phyloP scores from a whole-genome alignment of 2,888 invertebrate species.

The Selenia dentaria region DNA sequence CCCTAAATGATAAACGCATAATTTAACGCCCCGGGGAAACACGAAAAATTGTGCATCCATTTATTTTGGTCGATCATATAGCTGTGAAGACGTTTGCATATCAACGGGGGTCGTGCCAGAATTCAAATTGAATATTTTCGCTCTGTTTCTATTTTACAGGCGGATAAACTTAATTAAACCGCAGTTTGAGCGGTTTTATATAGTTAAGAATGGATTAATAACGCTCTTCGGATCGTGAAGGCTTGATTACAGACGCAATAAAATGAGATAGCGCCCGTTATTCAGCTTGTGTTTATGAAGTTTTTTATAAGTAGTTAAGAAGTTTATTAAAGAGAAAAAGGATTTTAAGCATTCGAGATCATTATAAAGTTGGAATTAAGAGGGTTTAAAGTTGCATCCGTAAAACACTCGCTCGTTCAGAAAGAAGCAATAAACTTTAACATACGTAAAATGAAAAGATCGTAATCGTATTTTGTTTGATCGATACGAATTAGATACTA shows the following conservation, averaged over 20 bases:
- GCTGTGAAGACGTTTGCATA: constrained; percentile 66
- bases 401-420: background rate
- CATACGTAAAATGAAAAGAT: background rate
- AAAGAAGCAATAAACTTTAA: background rate
- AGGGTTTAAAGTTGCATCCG: constrained; percentile 5
- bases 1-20: constrained; percentile 82
- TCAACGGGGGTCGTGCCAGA: constrained; percentile 55
- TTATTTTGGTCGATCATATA: constrained; percentile 69
- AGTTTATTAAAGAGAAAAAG: constrained; percentile 54
- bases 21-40: constrained; percentile 75
- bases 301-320: constrained; percentile 58
- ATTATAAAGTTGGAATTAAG: constrained; percentile 36
- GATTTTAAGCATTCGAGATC: constrained; percentile 48
- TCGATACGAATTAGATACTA: too few relatives aligned
- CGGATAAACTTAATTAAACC: constrained; percentile 38
- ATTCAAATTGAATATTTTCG: constrained; percentile 35
- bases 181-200: constrained; percentile 37
- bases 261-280: constrained; percentile 58
- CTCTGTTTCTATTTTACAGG: constrained; percentile 22
- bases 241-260: constrained; percentile 61
- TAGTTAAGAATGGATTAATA: constrained; percentile 53
- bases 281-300: constrained; percentile 31
- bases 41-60: constrained; percentile 74
- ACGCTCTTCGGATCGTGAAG: constrained; percentile 51
- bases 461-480: background rate